These are phyloP conservation scores for Leuciscus waleckii DNA, from an alignment of 2,797 vertebrate genomes.

Conservation along the genomic window DNA sequence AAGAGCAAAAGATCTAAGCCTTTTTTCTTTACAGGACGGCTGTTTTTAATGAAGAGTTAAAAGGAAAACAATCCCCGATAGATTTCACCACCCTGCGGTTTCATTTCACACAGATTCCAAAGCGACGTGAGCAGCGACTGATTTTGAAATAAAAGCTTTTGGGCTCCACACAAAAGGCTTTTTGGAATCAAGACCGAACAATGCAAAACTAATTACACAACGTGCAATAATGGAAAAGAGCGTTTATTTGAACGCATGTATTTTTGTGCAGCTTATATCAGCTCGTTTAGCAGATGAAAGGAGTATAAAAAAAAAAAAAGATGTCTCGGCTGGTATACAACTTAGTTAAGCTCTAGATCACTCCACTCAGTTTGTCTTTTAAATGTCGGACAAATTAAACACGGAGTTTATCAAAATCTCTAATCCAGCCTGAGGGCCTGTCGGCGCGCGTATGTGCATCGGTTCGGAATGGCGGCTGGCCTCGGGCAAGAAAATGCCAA, in stretches of 20 bases:
- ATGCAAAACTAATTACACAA: slow-evolving; percentile 40
- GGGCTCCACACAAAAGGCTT: slow-evolving; percentile 34
- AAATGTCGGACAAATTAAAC: slow-evolving; percentile 51
- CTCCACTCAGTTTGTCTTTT: slow-evolving; percentile 19
- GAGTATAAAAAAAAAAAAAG: neutral
- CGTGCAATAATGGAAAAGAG: slow-evolving; percentile 18
- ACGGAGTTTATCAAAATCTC: slow-evolving; percentile 39
- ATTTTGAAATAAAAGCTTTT: slow-evolving; percentile 37
- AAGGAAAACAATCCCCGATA: slow-evolving; percentile 33
- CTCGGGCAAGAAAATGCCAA: slow-evolving; percentile 26
- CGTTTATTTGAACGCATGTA: slow-evolving; percentile 4
- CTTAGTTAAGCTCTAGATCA: slow-evolving; percentile 39
- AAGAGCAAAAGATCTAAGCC: slow-evolving; percentile 13
- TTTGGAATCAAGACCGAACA: slow-evolving; percentile 33
- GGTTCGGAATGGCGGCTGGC: neutral
- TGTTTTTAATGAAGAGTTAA: slow-evolving; percentile 36
- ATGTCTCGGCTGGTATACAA: slow-evolving; percentile 31
- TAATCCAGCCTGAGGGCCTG: slow-evolving; percentile 46
- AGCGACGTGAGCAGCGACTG: slow-evolving; percentile 19
- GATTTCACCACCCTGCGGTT: slow-evolving; percentile 39
- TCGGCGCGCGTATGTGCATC: neutral
- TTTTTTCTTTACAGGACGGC: slow-evolving; percentile 25
- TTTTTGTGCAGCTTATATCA: slow-evolving; percentile 19
- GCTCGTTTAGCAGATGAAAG: slow-evolving; percentile 31
- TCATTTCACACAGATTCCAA: slow-evolving; percentile 44